Base-by-base conservation (phyloP, 2,113 vertebrate genomes). In the Entelurus aequoreus region DNA sequence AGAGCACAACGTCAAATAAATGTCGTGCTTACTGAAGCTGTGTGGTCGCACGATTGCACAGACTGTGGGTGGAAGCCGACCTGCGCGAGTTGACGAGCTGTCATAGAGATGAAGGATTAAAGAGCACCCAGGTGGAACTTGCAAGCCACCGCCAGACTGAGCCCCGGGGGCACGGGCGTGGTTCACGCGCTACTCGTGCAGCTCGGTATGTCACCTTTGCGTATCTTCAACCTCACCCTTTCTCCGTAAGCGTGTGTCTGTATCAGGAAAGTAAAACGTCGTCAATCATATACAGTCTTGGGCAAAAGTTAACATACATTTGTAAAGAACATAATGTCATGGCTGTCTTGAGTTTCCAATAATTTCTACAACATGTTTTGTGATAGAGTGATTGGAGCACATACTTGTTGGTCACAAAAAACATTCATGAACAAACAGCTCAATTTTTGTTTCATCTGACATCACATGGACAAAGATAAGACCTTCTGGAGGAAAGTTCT, bases 111-210 rank as follows among this genome's bases (percentile, higher is more conserved):
- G 76, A 84, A 77, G 72, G 72, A 61, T 61, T 28, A 61, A 16
- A 37, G 38, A 81, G 84, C 79, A 86, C 79, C 86, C 91, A 92
- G 90, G 86, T 93, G 91, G 82, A 80, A 82, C 78, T 85, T 86
- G 84, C 62, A 85, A 88, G 85, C 80, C 71, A 49, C 88, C 83
- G 82, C 86, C 67, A 5, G 35, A 70, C 73, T 63, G 53, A 63
- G 71, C 86, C 85, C 68, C 71, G 83, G 28, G 90, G 88, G 79
- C 79, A 47, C 80, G 70, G 85, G 81, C 63, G 82, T 75, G 75
- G 76, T 69, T 78, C 9, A 21, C 21, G 76, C 78, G 78, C 66
- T 53, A 73, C 68, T 77, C 28, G 36, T 72, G 75, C 69, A 35
- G 78, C 76, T 82, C 78, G 72, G 75, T 82, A 72, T 90, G 88